A percentile compares a stretch with the other conserved stretches of the same genome.
These are phyloP conservation scores for Lucifuga dentata DNA, from an alignment of 2,113 vertebrate genomes.

Conservation along the genomic window DNA sequence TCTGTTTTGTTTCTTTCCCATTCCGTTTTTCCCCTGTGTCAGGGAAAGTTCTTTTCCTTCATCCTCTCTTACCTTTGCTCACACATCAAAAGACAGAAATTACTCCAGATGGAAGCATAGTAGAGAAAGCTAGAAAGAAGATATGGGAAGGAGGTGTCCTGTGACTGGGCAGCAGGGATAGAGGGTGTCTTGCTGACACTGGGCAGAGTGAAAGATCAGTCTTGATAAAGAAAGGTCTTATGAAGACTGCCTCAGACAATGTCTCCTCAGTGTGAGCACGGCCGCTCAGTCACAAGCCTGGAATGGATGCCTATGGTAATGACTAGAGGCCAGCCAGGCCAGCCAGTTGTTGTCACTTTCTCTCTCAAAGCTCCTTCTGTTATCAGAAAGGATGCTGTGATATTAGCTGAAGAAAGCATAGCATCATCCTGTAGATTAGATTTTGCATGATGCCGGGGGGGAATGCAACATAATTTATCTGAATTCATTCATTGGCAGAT, in stretches of 20 bases:
- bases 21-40: slow-evolving; percentile 46
- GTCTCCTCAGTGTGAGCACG: slow-evolving; percentile 68
- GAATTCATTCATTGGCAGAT: background rate
- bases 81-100: slow-evolving; percentile 18
- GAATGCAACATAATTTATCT: slow-evolving; percentile 11
- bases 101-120: slow-evolving; percentile 23
- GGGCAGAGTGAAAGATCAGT: slow-evolving; percentile 35
- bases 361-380: slow-evolving; percentile 65
- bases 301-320: slow-evolving; percentile 72
- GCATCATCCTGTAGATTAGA: slow-evolving; percentile 51
- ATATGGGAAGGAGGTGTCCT: slow-evolving; percentile 9
- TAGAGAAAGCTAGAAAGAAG: slow-evolving; percentile 18
- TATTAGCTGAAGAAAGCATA: slow-evolving; percentile 34
- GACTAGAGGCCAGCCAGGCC: slow-evolving; percentile 59
- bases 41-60: slow-evolving; percentile 27
- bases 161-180: slow-evolving; percentile 12
- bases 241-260: slow-evolving; percentile 66
- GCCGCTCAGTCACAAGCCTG: slow-evolving; percentile 69
- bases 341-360: slow-evolving; percentile 52
- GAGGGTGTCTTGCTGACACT: slow-evolving; percentile 9
- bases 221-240: slow-evolving; percentile 67
- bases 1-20: background rate
- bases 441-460: slow-evolving; percentile 32
- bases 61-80: slow-evolving; percentile 12
- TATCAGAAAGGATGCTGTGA: slow-evolving; percentile 43